Base-by-base conservation (phyloP, 2,888 invertebrate species). In the Scrobipalpa costella region DNA sequence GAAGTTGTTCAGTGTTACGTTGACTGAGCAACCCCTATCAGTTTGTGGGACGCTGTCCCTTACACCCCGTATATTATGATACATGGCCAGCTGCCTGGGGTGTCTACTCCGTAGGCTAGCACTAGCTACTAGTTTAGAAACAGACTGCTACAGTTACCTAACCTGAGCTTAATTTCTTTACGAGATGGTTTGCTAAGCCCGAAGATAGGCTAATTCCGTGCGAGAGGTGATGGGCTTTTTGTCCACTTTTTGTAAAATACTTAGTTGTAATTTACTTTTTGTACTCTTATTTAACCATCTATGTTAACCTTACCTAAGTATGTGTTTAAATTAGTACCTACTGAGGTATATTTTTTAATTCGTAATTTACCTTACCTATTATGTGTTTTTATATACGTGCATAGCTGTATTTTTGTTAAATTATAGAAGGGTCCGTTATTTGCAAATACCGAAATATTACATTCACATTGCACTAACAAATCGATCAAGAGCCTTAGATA, bases 221-320 rank as follows among this genome's bases (percentile, higher is more conserved):
- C 75, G 75, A 77, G 76, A 75, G 75, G 69, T 68, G 67, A 69
- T 50, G 65, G 69, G 68, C 66, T 63, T 58, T 63, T 27, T n/a
- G 67, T 69, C 67, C 69, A 59, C 27, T 27, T 1, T 59, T 44
- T 59, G n/a, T 44, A 55, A 36, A 34, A 15, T 47, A 17, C 47
- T 47, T 47, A 47, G 7, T n/a, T 47, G 7, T 47, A n/a, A 47
- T n/a, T 47, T 17, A 47, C 6, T 47, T 47, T 47, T 17, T 47
- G 44, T 44, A 47, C n/a, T 7, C 17, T 17, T 17, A 47, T 47
- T 47, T 17, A 47, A 15, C 40, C 2, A 13, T 40, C 8, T 47
- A 47, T 47, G 47, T 17, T 17, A 15, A 17, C 47, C 7, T 7
- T 47, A 47, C 17, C 17, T 38, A 11, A 5, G 8, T 38, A 38